phyloP scores from a whole-genome alignment of 2,888 invertebrate genomes.

The Dyspetes luteomarginatus region DNA sequence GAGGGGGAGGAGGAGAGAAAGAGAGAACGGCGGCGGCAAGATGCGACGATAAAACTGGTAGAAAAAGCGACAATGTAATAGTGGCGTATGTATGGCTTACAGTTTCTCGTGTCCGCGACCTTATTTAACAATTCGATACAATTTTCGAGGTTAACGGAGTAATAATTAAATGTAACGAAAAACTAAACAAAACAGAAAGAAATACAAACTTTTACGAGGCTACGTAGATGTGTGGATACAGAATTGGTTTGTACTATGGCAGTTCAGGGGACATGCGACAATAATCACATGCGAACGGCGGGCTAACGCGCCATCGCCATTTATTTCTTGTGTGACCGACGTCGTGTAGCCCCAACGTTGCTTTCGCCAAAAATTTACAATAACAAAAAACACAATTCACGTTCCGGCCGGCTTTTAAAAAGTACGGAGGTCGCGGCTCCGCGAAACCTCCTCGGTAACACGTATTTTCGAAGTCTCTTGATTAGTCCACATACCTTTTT shows the following conservation, averaged over 20 bases:
- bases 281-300: constrained; percentile 26
- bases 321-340: constrained; percentile 36
- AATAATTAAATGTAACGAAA: neutral
- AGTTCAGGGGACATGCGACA: constrained; percentile 38
- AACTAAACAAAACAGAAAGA: neutral
- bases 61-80: constrained; percentile 13
- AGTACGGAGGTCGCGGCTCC: constrained; percentile 50
- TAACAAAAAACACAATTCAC: constrained; percentile 42
- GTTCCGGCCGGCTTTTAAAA: constrained; percentile 32
- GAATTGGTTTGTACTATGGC: neutral
- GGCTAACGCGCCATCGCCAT: constrained; percentile 61
- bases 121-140: neutral
- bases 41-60: constrained; percentile 31
- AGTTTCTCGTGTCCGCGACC: neutral
- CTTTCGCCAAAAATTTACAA: constrained; percentile 13
- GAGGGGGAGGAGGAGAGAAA: neutral
- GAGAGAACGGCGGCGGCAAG: constrained; percentile 14
- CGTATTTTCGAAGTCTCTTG: constrained; percentile 72
- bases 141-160: neutral
- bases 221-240: neutral
- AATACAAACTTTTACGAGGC: constrained; percentile 13
- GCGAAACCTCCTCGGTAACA: constrained; percentile 68
- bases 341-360: neutral
- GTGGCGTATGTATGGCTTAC: neutral
- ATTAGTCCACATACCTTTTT: constrained; percentile 59